Conservation (phyloP, 2,888 invertebrate species). For the Drosophila kuntzei region DNA sequence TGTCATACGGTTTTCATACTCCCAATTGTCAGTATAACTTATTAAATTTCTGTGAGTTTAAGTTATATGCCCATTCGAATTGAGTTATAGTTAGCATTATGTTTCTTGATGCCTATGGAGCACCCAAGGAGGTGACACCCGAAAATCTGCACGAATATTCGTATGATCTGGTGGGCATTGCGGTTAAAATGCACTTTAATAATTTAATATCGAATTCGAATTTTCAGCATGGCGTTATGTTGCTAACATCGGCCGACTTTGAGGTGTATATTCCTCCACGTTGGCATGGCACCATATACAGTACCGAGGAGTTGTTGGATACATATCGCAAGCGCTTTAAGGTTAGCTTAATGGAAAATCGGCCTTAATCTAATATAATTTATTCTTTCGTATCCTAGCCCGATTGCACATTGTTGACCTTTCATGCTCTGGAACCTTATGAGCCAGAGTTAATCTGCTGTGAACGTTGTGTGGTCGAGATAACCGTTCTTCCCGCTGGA, state of each 20-base stretch:
- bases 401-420: conserved; percentile 48
- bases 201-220: neutral
- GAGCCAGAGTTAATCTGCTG: conserved; percentile 68
- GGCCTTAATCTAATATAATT: neutral
- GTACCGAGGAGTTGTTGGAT: conserved; percentile 49
- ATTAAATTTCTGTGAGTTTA: conserved; percentile 18
- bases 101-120: conserved; percentile 56
- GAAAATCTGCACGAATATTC: conserved; percentile 46
- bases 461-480: conserved; percentile 49
- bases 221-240: conserved; percentile 57
- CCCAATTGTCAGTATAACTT: neutral
- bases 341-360: conserved; percentile 19
- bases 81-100: conserved; percentile 18
- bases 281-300: conserved; percentile 66
- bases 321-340: conserved; percentile 51
- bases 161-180: conserved; percentile 53
- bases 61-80: neutral
- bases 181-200: neutral
- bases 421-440: conserved; percentile 57
- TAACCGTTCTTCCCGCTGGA: conserved; percentile 61
- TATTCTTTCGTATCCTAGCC: conserved; percentile 25
- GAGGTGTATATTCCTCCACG: conserved; percentile 53
- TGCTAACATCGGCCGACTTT: conserved; percentile 56
- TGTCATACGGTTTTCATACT: conserved; percentile 1
- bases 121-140: conserved; percentile 54